Evolutionary conservation across 2,797 vertebrate species (phyloP).

Genomic region (Nannoperca australis): DNA sequence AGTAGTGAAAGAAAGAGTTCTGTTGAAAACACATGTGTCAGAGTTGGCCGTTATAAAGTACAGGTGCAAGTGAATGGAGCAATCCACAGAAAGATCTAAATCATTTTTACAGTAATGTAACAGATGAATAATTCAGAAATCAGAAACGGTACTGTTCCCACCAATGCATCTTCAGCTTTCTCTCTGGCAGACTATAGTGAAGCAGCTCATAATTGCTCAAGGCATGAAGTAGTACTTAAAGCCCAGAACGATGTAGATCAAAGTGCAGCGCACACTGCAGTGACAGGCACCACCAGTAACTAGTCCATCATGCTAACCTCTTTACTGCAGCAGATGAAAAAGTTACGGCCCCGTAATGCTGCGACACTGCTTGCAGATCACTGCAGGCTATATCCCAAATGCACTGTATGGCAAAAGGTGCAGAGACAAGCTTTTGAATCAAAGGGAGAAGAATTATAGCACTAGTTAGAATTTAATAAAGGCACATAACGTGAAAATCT

Average conservation of each 20-base stretch:
- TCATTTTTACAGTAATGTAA: conserved; percentile 69
- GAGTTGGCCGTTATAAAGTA: conserved; percentile 36
- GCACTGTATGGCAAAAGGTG: conserved; percentile 36
- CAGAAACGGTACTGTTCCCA: conserved; percentile 70
- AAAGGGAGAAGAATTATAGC: conserved; percentile 58
- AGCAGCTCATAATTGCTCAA: conserved; percentile 74
- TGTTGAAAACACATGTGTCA: conserved; percentile 9
- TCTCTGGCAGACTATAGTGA: conserved; percentile 51
- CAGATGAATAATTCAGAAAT: conserved; percentile 82
- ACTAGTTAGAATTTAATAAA: conserved; percentile 74
- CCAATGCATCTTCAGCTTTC: conserved; percentile 69
- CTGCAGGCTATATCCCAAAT: conserved; percentile 53
- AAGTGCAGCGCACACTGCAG: conserved; percentile 70
- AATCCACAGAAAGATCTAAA: conserved; percentile 59
- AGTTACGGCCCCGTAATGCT: conserved; percentile 54
- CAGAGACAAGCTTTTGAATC: conserved; percentile 62
- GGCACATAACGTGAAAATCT: conserved; percentile 62
- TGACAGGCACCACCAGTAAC: conserved; percentile 77
- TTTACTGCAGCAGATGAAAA: conserved; percentile 62
- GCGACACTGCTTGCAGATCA: conserved; percentile 47
- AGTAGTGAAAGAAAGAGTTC: neutral
- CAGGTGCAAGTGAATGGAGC: conserved; percentile 65
- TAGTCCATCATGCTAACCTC: conserved; percentile 73
- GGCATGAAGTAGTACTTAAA: conserved; percentile 75
- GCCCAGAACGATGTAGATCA: conserved; percentile 80